These are phyloP conservation scores for Chymomyza caudatula DNA, from an alignment of 2,888 invertebrate genomes.

Conservation along the genomic window DNA sequence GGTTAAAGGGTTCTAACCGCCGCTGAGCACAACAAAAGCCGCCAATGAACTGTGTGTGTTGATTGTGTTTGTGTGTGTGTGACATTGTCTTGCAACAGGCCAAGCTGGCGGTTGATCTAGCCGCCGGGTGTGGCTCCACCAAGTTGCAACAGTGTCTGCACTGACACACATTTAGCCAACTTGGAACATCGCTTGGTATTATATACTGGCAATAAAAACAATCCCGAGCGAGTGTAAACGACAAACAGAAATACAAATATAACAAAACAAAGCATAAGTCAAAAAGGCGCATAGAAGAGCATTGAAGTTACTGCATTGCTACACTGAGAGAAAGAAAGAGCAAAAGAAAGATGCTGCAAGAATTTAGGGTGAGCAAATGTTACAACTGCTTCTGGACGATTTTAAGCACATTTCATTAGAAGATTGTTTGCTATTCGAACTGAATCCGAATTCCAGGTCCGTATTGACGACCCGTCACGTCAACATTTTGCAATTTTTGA, in stretches of 20 bases:
- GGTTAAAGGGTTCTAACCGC: neutral
- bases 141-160: slow-evolving; percentile 6
- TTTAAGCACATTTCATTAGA: too few species aligned
- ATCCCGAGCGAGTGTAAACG: slow-evolving; percentile 11
- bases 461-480: too few species aligned
- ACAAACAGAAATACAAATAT: neutral
- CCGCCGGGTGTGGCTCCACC: neutral
- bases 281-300: neutral
- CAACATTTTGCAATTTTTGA: too few species aligned
- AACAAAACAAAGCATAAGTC: slow-evolving; percentile 1
- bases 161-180: slow-evolving; percentile 31
- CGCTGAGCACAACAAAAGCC: neutral
- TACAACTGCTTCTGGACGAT: too few species aligned
- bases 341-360: neutral
- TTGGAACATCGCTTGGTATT: neutral
- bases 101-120: slow-evolving; percentile 16
- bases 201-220: slow-evolving; percentile 1
- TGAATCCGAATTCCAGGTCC: too few species aligned
- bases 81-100: slow-evolving; percentile 32
- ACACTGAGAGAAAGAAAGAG: neutral
- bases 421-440: too few species aligned
- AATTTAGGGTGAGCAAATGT: too few species aligned
- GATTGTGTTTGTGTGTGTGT: too few species aligned
- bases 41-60: slow-evolving; percentile 1
- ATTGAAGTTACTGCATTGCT: slow-evolving; percentile 3